Conservation (phyloP, 2,888 invertebrate genomes). For the Phania funesta region DNA sequence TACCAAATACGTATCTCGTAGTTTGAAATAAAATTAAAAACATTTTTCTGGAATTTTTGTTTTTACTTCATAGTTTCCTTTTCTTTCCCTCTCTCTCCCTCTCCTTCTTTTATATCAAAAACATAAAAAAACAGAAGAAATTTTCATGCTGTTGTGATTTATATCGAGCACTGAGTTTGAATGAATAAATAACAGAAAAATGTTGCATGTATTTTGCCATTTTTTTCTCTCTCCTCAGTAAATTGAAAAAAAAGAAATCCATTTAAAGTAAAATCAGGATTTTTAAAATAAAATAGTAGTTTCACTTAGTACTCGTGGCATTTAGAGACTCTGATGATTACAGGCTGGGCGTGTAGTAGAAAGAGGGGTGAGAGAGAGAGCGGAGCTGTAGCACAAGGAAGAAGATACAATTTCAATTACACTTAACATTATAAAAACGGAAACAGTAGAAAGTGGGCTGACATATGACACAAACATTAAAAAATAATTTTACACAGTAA, state of each 20-base stretch:
- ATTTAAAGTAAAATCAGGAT: background rate
- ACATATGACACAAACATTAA: constrained; percentile 60
- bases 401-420: constrained; percentile 63
- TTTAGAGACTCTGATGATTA: background rate
- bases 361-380: background rate
- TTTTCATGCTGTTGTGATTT: constrained; percentile 57
- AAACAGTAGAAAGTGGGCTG: constrained; percentile 61
- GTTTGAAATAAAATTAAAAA: constrained; percentile 58
- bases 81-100: too few species aligned
- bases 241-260: too few species aligned
- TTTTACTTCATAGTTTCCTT: too few species aligned
- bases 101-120: background rate
- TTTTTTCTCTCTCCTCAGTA: background rate
- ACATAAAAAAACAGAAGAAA: background rate
- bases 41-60: constrained; percentile 33
- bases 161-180: constrained; percentile 53
- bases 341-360: background rate
- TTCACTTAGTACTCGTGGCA: constrained; percentile 18
- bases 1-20: constrained; percentile 58
- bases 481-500: constrained; percentile 18
- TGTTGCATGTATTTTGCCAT: background rate
- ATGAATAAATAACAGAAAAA: constrained; percentile 57
- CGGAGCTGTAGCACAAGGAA: background rate
- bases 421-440: constrained; percentile 61
- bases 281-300: constrained; percentile 25